A percentile compares a stretch with the other conserved stretches of the same genome.
phyloP scores from a whole-genome alignment of 2,888 invertebrate species.

The Polietes domitor region DNA sequence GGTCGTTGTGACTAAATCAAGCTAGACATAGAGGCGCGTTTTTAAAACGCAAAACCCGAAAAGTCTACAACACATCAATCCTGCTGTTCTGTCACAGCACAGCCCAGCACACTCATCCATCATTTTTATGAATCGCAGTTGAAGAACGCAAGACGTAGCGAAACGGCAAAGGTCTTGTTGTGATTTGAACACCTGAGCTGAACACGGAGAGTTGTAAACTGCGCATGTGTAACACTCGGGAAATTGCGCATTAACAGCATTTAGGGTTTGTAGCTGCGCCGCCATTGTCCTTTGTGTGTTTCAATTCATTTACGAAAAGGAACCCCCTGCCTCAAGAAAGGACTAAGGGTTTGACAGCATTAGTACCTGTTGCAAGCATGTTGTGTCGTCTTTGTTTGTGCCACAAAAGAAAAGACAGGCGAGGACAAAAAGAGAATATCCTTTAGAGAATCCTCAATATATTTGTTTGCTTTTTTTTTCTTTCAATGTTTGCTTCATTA shows the following conservation, averaged over 20 bases:
- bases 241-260: slow-evolving; percentile 62
- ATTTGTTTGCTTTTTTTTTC: neutral
- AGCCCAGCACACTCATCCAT: slow-evolving; percentile 45
- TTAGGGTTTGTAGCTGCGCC: slow-evolving; percentile 48
- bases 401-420: slow-evolving; percentile 1
- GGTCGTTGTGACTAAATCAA: slow-evolving; percentile 25
- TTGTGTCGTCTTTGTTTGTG: slow-evolving; percentile 1
- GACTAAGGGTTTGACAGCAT: slow-evolving; percentile 31
- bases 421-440: neutral
- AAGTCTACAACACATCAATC: slow-evolving; percentile 43
- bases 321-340: neutral
- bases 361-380: slow-evolving; percentile 30
- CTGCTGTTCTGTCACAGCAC: slow-evolving; percentile 46
- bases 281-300: neutral
- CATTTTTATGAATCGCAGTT: slow-evolving; percentile 47
- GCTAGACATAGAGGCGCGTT: slow-evolving; percentile 60
- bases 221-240: slow-evolving; percentile 64
- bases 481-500: slow-evolving; percentile 10
- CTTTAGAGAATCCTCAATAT: neutral
- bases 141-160: neutral
- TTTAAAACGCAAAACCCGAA: slow-evolving; percentile 42
- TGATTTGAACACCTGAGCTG: slow-evolving; percentile 49
- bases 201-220: slow-evolving; percentile 41
- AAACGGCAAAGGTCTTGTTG: slow-evolving; percentile 43
- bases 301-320: slow-evolving; percentile 11